Evolutionary conservation across 64 coral and sea anemone species (phyloP).

Genomic region (Pocillopora damicornis): DNA sequence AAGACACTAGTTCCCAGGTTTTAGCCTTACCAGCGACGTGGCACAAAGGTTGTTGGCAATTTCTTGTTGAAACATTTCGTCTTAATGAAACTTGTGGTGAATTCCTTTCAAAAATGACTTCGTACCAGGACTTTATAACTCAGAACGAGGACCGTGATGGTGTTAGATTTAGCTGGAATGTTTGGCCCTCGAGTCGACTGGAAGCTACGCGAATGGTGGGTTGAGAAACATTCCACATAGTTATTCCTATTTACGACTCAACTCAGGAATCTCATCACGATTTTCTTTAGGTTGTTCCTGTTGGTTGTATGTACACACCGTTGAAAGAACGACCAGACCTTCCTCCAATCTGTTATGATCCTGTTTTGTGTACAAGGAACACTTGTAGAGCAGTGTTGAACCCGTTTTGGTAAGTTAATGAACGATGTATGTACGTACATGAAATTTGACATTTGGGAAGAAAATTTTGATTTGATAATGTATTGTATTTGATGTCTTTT

Average conservation of each 20-base stretch:
- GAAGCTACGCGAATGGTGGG: slow-evolving; percentile 98
- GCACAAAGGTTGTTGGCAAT: slow-evolving; percentile 16
- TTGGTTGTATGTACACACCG: slow-evolving; percentile 95
- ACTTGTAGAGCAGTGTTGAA: slow-evolving; percentile 97
- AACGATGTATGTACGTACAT: too few species aligned
- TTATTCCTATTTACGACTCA: too few species aligned
- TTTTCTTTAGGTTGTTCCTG: slow-evolving; percentile 82
- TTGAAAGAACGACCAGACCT: slow-evolving; percentile 95
- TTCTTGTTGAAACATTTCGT: neutral
- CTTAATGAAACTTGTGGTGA: neutral
- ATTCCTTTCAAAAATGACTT: slow-evolving; percentile 62
- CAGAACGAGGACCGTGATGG: slow-evolving; percentile 99
- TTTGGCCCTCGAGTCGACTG: slow-evolving; percentile 97
- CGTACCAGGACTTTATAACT: slow-evolving; percentile 98
- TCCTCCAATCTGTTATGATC: slow-evolving; percentile 98
- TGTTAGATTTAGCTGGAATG: slow-evolving; percentile 99
- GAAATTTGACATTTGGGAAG: neutral
- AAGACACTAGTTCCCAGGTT: slow-evolving; percentile 13
- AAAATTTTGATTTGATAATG: neutral
- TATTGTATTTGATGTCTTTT: neutral
- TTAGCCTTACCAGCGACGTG: neutral
- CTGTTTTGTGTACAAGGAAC: slow-evolving; percentile 90
- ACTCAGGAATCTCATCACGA: neutral
- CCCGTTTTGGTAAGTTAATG: slow-evolving; percentile 83
- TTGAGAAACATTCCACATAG: neutral